Evolutionary conservation across 2,888 invertebrate genomes (phyloP).

Genomic region (Nephrocerus scutellatus): DNA sequence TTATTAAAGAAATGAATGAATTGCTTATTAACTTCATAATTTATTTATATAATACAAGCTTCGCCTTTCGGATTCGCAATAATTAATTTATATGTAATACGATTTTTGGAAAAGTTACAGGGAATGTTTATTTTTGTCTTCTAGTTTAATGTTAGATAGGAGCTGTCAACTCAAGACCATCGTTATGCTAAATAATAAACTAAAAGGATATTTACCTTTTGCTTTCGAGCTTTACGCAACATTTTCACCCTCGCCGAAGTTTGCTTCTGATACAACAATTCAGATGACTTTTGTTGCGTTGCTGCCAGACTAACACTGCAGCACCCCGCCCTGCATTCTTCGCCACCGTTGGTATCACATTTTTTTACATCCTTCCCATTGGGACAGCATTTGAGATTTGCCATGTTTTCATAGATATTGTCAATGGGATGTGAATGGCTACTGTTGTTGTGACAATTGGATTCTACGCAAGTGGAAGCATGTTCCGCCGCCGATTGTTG

Average conservation of each 20-base stretch:
- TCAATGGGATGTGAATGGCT: constrained; percentile 20
- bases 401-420: constrained; percentile 44
- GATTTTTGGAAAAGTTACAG: no score
- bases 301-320: constrained; percentile 12
- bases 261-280: constrained; percentile 44
- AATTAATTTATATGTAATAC: no score
- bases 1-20: no score
- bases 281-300: not conserved
- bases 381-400: constrained; percentile 41
- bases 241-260: constrained; percentile 45
- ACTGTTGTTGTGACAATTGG: constrained; percentile 25
- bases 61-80: no score
- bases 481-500: constrained; percentile 12
- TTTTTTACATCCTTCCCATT: constrained; percentile 18
- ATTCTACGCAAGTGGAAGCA: no score
- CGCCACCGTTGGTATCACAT: constrained; percentile 10
- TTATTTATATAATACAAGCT: no score
- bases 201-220: constrained; percentile 37
- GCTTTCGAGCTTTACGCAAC: constrained; percentile 45
- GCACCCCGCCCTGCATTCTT: constrained; percentile 21
- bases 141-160: no score
- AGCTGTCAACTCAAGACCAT: no score
- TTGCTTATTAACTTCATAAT: no score
- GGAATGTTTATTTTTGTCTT: no score
- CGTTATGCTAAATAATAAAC: no score